phyloP scores from a whole-genome alignment of 2,113 vertebrate species.

The Tyrannus savana region DNA sequence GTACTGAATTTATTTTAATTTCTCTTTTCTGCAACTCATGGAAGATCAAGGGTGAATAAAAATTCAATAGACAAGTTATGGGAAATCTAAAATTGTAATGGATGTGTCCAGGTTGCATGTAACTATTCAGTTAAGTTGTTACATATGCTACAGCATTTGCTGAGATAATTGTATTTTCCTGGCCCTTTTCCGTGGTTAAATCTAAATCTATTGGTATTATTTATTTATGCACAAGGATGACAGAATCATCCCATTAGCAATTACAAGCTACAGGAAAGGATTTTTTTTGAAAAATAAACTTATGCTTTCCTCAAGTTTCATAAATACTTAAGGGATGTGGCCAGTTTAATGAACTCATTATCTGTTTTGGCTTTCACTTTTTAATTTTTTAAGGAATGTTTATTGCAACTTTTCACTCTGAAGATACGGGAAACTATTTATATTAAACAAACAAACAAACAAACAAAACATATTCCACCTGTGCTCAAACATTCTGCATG shows the following conservation, averaged over 20 bases:
- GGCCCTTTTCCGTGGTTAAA: conserved; percentile 27
- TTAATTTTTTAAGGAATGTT: background rate
- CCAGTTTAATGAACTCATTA: background rate
- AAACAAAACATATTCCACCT: background rate
- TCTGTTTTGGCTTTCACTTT: background rate
- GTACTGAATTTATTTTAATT: background rate
- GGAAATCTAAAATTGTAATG: background rate
- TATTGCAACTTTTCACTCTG: background rate
- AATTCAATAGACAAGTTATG: background rate
- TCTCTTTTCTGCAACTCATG: background rate
- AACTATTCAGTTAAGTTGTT: background rate
- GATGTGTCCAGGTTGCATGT: background rate
- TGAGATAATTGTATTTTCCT: conserved; percentile 11
- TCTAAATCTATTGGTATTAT: conserved; percentile 1
- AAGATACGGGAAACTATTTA: background rate
- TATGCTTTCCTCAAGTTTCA: background rate
- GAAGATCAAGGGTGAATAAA: background rate
- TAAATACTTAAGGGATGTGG: background rate
- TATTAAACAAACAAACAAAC: background rate
- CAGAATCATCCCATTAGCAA: conserved; percentile 5
- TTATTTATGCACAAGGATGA: conserved; percentile 28
- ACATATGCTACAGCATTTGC: background rate
- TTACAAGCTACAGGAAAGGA: background rate
- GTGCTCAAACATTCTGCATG: background rate
- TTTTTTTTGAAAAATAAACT: background rate